Base-by-base conservation (phyloP, 2,113 vertebrate genomes). In the Grallaria varia region DNA sequence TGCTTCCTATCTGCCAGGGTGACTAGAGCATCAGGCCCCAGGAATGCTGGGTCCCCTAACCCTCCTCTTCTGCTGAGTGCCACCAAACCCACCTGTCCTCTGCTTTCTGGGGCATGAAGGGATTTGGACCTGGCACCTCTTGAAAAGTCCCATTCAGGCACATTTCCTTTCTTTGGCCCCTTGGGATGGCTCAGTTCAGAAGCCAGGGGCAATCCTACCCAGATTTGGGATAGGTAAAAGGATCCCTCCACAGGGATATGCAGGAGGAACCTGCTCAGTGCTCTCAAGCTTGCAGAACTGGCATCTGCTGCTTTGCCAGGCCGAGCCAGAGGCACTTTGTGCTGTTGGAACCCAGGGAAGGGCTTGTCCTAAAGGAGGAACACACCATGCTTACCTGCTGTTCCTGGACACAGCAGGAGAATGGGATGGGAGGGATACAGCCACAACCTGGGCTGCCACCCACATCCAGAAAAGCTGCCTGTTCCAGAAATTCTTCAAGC, bases 391-490 rank as follows among this genome's bases (percentile, higher is more conserved):
- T 99, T 37, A 94, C 98, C 64, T 50, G 98, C 87, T 98, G 95
- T 58, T 62, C 76, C n/a, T 95, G 98, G 97, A 97, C 98, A 37
- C 89, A 40, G 28, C 95, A 96, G 66, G 94, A 98, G 81, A 97
- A 76, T 24, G 95, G 84, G 98, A 97, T 0, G 80, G 96, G 79
- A 97, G 37, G 71, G 97, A 98, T 62, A 84, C 90, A 45, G 78
- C 97, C 67, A 97, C 96, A 96, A 97, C 92, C 55, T 92, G 90
- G 25, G 98, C 98, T 2, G 98, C 98, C 76, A 95, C 97, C 2
- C 12, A 95, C 25, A 97, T 98, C 96, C 98, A 98, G 98, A 99
- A 98, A 97, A 98, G 98, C 82, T 98, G 97, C 96, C 91, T 96
- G 55, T 97, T 98, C 53, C 98, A 98, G 76, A 98, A 97, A 49